A percentile compares a stretch with the other conserved stretches of the same genome.
Conservation (phyloP, 2,797 vertebrate species). For the Poecilia gillii region DNA sequence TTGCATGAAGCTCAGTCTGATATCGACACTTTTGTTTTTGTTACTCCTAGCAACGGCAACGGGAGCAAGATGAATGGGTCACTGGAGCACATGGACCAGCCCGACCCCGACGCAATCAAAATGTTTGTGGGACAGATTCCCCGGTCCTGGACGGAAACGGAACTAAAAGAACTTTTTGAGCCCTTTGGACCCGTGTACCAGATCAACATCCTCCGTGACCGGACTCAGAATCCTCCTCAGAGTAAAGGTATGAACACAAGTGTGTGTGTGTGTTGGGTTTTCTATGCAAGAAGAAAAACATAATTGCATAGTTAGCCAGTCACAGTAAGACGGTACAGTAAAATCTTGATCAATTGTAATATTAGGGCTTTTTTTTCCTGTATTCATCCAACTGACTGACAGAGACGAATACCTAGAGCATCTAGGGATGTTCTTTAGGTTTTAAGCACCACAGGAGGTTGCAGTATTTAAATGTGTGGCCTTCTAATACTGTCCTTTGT, state of each 20-base stretch:
- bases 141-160: conserved; percentile 95
- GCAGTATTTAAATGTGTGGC: background rate
- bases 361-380: background rate
- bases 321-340: background rate
- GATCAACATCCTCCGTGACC: conserved; percentile 97
- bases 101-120: conserved; percentile 97
- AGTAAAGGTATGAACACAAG: conserved; percentile 88
- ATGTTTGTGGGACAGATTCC: conserved; percentile 99
- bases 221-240: conserved; percentile 97
- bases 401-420: background rate
- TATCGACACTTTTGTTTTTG: background rate
- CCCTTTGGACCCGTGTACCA: conserved; percentile 96
- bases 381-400: background rate
- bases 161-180: conserved; percentile 98
- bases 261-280: background rate
- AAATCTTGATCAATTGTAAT: background rate
- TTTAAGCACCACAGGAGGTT: background rate
- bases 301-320: background rate
- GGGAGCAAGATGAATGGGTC: conserved; percentile 98
- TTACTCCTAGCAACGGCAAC: conserved; percentile 89
- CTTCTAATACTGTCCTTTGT: background rate
- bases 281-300: background rate
- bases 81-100: conserved; percentile 96
- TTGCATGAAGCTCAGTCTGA: background rate
- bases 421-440: background rate